A percentile compares a stretch with the other conserved stretches of the same genome.
phyloP scores from a whole-genome alignment of 2,113 vertebrate genomes.

The Pedetes capensis region DNA sequence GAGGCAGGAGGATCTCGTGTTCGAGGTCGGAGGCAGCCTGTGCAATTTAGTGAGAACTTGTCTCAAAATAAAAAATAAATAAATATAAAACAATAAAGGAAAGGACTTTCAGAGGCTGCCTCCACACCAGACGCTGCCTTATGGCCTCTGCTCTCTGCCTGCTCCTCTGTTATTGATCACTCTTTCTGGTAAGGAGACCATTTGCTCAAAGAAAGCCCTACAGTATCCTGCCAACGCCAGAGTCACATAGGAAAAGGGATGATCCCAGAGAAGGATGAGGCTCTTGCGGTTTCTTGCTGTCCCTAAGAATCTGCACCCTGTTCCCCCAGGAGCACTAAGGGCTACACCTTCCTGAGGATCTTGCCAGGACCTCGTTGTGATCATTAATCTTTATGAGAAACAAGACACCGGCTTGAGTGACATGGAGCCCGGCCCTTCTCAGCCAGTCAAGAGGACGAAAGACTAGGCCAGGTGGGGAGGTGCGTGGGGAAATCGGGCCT shows the following conservation, averaged over 20 bases:
- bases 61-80: too few relatives aligned
- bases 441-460: constrained; percentile 4
- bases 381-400: background rate
- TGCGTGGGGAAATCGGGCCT: background rate
- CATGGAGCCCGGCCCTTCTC: background rate
- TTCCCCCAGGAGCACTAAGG: background rate
- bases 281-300: background rate
- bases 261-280: background rate
- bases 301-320: background rate
- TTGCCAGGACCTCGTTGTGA: background rate
- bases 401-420: background rate
- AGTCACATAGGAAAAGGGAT: background rate
- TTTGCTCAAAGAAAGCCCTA: background rate
- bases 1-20: too few relatives aligned
- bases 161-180: background rate
- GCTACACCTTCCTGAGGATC: background rate
- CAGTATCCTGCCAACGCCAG: background rate
- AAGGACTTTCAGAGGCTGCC: background rate
- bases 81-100: too few relatives aligned
- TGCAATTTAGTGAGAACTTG: too few relatives aligned
- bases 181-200: background rate
- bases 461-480: background rate
- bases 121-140: too few relatives aligned
- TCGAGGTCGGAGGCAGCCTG: too few relatives aligned
- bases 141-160: background rate